A percentile compares a stretch with the other conserved stretches of the same genome.
phyloP scores from a whole-genome alignment of 2,888 invertebrate species.

The Dolomedes plantarius region DNA sequence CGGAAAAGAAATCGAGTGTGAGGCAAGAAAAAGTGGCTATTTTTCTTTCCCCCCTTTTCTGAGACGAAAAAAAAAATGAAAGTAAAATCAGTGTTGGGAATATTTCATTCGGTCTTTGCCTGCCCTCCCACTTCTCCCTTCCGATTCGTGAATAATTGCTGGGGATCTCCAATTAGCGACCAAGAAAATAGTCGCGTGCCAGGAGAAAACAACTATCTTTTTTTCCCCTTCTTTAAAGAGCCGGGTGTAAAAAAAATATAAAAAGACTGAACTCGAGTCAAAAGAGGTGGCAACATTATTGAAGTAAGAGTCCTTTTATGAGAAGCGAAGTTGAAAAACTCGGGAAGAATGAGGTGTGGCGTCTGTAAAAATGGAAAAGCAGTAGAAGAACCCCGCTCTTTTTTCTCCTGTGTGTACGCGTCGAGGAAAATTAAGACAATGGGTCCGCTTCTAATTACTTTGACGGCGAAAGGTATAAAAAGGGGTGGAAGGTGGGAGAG shows the following conservation, averaged over 20 bases:
- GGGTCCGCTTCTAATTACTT: constrained; percentile 64
- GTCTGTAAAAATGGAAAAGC: constrained; percentile 26
- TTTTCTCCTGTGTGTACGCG: no score
- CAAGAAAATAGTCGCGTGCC: no score
- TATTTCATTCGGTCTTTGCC: constrained; percentile 38
- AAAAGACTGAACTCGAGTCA: no score
- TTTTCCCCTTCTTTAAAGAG: no score
- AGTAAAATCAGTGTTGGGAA: constrained; percentile 57
- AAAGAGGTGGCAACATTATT: constrained; percentile 59
- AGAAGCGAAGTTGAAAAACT: constrained; percentile 48
- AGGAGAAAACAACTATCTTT: no score
- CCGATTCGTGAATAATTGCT: constrained; percentile 65
- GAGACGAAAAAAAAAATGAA: no score
- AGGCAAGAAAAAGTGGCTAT: constrained; percentile 23
- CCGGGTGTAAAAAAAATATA: constrained; percentile 15
- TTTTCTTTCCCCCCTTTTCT: no score
- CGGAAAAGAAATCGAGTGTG: no score
- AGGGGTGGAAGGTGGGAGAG: background rate
- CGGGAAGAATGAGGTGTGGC: constrained; percentile 38
- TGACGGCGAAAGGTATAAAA: background rate
- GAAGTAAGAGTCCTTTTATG: constrained; percentile 56
- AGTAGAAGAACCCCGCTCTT: no score
- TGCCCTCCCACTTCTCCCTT: no score
- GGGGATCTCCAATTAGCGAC: constrained; percentile 66
- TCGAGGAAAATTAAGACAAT: constrained; percentile 57